Evolutionary conservation across 2,888 invertebrate species (phyloP).

Genomic region (Harmothoe impar): DNA sequence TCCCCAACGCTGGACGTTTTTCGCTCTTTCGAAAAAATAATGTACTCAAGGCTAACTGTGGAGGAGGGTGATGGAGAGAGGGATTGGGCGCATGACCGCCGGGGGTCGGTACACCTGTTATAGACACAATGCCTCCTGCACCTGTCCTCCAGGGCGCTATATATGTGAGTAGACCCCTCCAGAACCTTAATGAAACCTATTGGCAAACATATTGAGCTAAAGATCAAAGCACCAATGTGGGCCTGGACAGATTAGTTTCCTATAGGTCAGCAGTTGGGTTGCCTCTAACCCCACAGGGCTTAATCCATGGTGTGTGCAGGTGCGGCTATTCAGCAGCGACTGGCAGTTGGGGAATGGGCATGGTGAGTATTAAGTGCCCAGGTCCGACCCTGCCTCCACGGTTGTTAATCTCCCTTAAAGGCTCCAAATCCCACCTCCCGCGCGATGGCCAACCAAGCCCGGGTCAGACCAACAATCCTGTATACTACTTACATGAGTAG

Average conservation of each 20-base stretch:
- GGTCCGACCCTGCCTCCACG: no score
- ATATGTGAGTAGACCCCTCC: no score
- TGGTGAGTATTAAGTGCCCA: no score
- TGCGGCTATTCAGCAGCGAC: no score
- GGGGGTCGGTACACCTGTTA: neutral
- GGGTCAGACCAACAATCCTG: neutral
- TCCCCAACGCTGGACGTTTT: neutral
- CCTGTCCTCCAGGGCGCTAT: neutral
- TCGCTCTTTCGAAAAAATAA: neutral
- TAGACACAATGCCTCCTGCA: constrained; percentile 7
- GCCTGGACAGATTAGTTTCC: neutral
- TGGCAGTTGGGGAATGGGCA: no score
- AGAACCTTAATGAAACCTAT: neutral
- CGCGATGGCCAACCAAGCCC: neutral
- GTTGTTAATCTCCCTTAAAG: no score
- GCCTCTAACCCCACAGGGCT: neutral
- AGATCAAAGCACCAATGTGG: constrained; percentile 9
- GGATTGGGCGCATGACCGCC: no score
- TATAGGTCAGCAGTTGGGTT: neutral
- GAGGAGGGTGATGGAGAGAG: neutral
- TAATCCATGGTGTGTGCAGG: no score
- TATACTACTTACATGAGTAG: neutral
- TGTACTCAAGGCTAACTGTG: neutral
- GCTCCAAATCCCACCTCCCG: no score
- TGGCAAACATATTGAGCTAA: neutral